Conservation (phyloP, 2,888 invertebrate species). For the Steromphala cineraria region DNA sequence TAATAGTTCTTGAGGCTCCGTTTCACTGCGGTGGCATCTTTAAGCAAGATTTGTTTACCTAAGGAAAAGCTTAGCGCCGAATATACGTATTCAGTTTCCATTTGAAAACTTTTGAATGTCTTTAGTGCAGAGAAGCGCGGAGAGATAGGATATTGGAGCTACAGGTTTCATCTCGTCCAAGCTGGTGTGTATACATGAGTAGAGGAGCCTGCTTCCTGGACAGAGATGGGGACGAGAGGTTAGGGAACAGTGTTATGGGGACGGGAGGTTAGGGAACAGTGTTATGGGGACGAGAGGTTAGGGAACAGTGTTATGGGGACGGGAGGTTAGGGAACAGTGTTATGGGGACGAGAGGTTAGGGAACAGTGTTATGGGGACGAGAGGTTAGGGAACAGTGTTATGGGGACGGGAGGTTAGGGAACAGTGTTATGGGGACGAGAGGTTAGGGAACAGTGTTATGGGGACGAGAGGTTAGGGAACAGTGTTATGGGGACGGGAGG, state of each 20-base stretch:
- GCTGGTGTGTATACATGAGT: neutral
- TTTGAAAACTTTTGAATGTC: conserved; percentile 19
- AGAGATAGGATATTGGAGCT: neutral
- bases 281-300: too few species aligned
- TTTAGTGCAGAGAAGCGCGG: neutral
- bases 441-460: too few species aligned
- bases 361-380: too few species aligned
- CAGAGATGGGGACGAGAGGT: neutral
- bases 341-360: too few species aligned
- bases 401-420: too few species aligned
- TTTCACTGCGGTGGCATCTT: conserved; percentile 13
- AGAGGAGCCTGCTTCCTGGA: neutral
- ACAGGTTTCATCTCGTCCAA: neutral
- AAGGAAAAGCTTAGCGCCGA: conserved; percentile 19
- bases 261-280: too few species aligned
- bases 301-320: too few species aligned
- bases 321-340: too few species aligned
- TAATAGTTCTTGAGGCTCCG: conserved; percentile 3
- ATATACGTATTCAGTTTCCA: conserved; percentile 18
- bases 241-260: neutral
- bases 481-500: too few species aligned
- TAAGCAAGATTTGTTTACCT: conserved; percentile 17
- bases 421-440: too few species aligned
- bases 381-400: too few species aligned
- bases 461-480: too few species aligned